A percentile compares a stretch with the other conserved stretches of the same genome.
These are phyloP conservation scores for Nansenia antarctica DNA, from an alignment of 2,113 vertebrate genomes.

Conservation along the genomic window DNA sequence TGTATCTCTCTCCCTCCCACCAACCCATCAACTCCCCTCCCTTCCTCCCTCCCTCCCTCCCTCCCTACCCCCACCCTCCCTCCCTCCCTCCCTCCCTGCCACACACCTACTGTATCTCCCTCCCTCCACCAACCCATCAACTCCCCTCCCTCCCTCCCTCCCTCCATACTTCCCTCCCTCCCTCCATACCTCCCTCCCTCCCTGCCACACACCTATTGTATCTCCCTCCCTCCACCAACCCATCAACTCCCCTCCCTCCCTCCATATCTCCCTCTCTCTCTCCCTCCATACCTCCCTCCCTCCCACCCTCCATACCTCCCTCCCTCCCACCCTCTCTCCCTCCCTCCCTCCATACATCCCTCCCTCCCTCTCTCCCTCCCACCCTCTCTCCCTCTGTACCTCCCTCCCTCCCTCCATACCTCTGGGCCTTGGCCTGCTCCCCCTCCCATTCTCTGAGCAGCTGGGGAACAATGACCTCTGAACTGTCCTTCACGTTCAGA, in stretches of 20 bases:
- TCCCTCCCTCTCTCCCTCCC: neutral
- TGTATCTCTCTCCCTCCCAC: neutral
- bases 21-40: too few species aligned
- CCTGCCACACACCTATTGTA: neutral
- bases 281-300: too few species aligned
- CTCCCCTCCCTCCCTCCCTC: too few species aligned
- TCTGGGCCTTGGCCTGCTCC: conserved; percentile 74
- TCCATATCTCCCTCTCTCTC: too few species aligned
- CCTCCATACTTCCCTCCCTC: neutral
- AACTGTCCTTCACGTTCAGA: conserved; percentile 81
- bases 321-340: too few species aligned
- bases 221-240: too few species aligned
- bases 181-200: too few species aligned
- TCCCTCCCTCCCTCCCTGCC: too few species aligned
- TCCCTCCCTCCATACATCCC: too few species aligned
- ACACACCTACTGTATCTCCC: neutral
- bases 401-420: too few species aligned
- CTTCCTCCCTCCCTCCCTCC: neutral
- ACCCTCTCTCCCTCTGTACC: neutral
- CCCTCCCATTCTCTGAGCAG: conserved; percentile 87
- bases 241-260: too few species aligned
- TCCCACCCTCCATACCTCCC: neutral
- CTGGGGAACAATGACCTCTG: conserved; percentile 76
- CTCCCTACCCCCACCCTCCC: neutral
- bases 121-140: neutral